phyloP scores from a whole-genome alignment of 2,113 vertebrate genomes.

The Pangasianodon gigas region DNA sequence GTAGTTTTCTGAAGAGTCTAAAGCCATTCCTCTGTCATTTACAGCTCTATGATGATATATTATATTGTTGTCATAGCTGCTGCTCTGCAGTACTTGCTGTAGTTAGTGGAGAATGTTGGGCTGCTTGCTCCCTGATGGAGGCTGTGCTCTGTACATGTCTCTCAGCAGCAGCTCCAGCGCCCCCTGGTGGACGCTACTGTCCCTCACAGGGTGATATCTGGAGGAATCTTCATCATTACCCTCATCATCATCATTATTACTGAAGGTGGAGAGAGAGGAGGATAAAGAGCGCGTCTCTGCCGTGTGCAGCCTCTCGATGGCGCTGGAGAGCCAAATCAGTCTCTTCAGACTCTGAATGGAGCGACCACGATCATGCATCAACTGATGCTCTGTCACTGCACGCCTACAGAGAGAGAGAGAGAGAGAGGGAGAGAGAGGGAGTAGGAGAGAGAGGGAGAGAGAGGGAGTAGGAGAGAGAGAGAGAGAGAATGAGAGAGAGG shows the following conservation, averaged over 20 bases:
- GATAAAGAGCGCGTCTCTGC: conserved; percentile 65
- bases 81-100: background rate
- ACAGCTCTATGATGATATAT: no score
- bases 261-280: background rate
- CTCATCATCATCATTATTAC: background rate
- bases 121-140: conserved; percentile 43
- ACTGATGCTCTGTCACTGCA: conserved; percentile 79
- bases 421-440: background rate
- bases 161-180: conserved; percentile 60
- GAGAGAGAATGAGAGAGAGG: no score
- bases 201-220: conserved; percentile 36
- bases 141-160: conserved; percentile 65
- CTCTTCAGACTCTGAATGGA: conserved; percentile 78
- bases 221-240: background rate
- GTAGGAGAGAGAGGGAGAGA: background rate
- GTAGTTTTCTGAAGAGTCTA: background rate
- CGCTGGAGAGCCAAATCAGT: conserved; percentile 77
- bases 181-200: conserved; percentile 42
- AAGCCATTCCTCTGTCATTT: no score
- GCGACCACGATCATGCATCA: conserved; percentile 76
- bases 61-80: background rate
- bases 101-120: background rate
- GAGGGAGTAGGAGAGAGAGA: no score
- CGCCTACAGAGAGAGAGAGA: conserved; percentile 63
- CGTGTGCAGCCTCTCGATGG: conserved; percentile 75